phyloP scores from a whole-genome alignment of 2,888 invertebrate species.

The Strigamia maritima region DNA sequence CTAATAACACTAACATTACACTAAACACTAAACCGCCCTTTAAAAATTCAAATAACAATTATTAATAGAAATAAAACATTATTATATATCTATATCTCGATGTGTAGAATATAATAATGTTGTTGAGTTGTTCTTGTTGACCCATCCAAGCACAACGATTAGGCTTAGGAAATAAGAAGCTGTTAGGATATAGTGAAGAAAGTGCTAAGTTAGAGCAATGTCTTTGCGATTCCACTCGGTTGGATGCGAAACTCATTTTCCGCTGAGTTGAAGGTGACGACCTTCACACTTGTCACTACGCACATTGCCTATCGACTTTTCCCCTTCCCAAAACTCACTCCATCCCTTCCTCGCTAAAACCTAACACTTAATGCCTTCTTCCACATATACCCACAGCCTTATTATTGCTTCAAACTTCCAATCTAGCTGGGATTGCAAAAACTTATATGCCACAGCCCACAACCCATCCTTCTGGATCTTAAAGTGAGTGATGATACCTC shows the following conservation, averaged over 20 bases:
- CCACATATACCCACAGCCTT: background rate
- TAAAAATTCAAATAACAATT: too few relatives aligned
- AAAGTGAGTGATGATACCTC: background rate
- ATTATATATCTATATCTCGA: too few relatives aligned
- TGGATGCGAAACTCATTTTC: slow-evolving; percentile 15
- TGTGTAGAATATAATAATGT: too few relatives aligned
- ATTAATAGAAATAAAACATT: too few relatives aligned
- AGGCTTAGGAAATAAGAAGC: background rate
- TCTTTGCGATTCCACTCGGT: slow-evolving; percentile 15
- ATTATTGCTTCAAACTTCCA: slow-evolving; percentile 5
- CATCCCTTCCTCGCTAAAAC: background rate
- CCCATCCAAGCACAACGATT: background rate
- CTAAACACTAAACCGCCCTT: too few relatives aligned
- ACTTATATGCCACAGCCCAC: background rate
- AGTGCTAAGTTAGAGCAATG: slow-evolving; percentile 15
- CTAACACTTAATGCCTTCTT: slow-evolving; percentile 1
- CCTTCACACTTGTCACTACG: slow-evolving; percentile 2
- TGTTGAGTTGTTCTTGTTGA: too few relatives aligned
- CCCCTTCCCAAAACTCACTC: background rate
- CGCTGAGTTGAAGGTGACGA: slow-evolving; percentile 15
- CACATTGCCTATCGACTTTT: slow-evolving; percentile 10
- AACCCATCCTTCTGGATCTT: background rate
- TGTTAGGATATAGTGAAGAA: background rate
- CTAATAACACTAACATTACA: background rate
- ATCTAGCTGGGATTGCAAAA: background rate